Conservation (phyloP, 1,140 invertebrate species). For the Rhyacophila brunnea region DNA sequence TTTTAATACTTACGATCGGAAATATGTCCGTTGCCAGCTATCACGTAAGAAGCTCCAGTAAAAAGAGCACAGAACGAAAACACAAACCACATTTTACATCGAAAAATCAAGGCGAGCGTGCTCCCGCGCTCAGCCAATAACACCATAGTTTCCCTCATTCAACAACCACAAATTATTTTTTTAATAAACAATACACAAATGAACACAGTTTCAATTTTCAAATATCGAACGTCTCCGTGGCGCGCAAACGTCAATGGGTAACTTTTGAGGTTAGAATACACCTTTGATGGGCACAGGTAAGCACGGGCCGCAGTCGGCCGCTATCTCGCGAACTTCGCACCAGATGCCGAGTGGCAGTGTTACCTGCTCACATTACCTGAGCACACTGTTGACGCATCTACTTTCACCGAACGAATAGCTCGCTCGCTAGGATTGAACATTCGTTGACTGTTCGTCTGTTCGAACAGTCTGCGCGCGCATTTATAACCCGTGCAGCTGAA, state of each 20-base stretch:
- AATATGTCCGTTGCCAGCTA: constrained; percentile 22
- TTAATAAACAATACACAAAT: constrained; percentile 19
- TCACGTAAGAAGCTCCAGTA: constrained; percentile 19
- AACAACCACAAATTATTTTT: constrained; percentile 14
- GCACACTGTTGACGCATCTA: constrained; percentile 7
- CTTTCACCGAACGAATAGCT: constrained; percentile 17
- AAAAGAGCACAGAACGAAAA: constrained; percentile 31
- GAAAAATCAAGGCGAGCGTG: constrained; percentile 21
- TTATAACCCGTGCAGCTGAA: too few relatives aligned
- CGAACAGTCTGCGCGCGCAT: not conserved
- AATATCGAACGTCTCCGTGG: constrained; percentile 10
- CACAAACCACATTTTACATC: constrained; percentile 33
- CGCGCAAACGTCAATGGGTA: constrained; percentile 20
- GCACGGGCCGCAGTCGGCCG: not conserved
- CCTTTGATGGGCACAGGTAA: constrained; percentile 6
- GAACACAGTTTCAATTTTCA: constrained; percentile 10
- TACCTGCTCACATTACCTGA: not conserved
- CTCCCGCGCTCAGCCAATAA: constrained; percentile 15
- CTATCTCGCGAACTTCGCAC: constrained; percentile 15
- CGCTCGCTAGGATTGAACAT: not conserved
- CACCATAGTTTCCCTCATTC: constrained; percentile 19
- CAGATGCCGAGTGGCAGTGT: not conserved
- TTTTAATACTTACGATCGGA: constrained; percentile 31
- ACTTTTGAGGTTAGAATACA: constrained; percentile 19
- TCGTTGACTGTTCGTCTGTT: not conserved